phyloP scores from a whole-genome alignment of 2,888 invertebrate genomes.

The Aleiodes leptofemur region DNA sequence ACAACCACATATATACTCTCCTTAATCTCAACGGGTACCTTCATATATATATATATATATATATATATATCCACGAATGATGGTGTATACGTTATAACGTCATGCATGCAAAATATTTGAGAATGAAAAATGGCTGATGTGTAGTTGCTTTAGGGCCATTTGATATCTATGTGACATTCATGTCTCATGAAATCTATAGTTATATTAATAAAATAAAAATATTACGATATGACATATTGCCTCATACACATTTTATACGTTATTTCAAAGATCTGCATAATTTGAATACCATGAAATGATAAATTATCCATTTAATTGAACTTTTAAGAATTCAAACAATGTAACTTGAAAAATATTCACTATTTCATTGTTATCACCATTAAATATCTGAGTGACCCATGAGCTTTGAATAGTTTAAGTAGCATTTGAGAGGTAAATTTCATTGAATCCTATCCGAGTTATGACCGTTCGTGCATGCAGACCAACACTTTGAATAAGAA shows the following conservation, averaged over 20 bases:
- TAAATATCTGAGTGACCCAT: conserved; percentile 19
- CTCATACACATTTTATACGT: background rate
- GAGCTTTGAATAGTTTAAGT: background rate
- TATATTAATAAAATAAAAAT: conserved; percentile 2
- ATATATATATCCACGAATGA: conserved; percentile 18
- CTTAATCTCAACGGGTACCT: conserved; percentile 24
- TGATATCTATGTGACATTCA: conserved; percentile 33
- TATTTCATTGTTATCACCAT: conserved; percentile 3
- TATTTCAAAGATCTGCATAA: no score
- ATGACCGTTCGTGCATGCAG: conserved; percentile 18
- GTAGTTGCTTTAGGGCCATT: conserved; percentile 1
- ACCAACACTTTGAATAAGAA: conserved; percentile 31
- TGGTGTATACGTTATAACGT: conserved; percentile 19
- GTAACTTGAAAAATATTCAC: background rate
- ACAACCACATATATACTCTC: conserved; percentile 28
- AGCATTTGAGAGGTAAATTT: conserved; percentile 7
- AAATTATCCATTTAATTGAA: no score
- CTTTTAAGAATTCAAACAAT: no score
- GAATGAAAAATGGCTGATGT: conserved; percentile 8
- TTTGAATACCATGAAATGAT: no score
- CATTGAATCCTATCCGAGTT: conserved; percentile 10
- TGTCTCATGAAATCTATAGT: conserved; percentile 19
- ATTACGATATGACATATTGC: conserved; percentile 13
- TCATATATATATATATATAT: no score
- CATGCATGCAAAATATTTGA: conserved; percentile 29